A percentile compares a stretch with the other conserved stretches of the same genome.
Evolutionary conservation across 2,888 invertebrate species (phyloP).

Genomic region (Lithophane socia): DNA sequence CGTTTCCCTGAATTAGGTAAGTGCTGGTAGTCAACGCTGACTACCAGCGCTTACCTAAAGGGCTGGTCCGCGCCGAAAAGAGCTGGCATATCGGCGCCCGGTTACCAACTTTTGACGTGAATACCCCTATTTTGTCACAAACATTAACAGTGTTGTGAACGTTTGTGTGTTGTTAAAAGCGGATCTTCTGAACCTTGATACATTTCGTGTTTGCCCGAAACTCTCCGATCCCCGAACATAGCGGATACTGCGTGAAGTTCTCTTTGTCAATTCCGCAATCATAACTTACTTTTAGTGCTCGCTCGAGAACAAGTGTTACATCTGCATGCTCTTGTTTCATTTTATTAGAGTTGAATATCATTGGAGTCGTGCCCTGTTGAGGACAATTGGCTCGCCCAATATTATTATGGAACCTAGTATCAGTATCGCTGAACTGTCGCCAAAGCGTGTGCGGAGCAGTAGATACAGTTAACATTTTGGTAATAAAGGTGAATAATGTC

Average conservation of each 20-base stretch:
- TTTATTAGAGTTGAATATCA: constrained; percentile 3
- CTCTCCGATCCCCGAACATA: not conserved
- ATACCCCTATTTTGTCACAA: not conserved
- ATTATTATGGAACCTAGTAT: not conserved
- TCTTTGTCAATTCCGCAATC: constrained; percentile 1
- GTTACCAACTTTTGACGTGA: not conserved
- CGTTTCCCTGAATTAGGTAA: not conserved
- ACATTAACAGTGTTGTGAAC: not conserved
- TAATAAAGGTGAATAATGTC: constrained; percentile 14
- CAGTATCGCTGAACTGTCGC: not conserved
- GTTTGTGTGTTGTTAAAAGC: not conserved
- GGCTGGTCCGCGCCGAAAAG: not conserved
- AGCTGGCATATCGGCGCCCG: not conserved
- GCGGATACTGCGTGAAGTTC: not conserved
- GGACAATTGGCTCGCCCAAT: constrained; percentile 6
- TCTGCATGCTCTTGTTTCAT: constrained; percentile 1
- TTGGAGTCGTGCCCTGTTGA: constrained; percentile 18
- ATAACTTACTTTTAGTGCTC: constrained; percentile 22
- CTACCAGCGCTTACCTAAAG: not conserved
- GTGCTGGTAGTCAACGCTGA: too few species aligned
- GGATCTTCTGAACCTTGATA: not conserved
- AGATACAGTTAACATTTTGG: constrained; percentile 18
- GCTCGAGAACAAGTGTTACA: constrained; percentile 2
- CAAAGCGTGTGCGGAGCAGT: not conserved
- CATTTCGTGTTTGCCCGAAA: not conserved